Percentiles rank a stretch among this genome's conserved stretches.
Evolutionary conservation across 2,888 invertebrate genomes (phyloP).

Genomic region (Eilema griseolum): DNA sequence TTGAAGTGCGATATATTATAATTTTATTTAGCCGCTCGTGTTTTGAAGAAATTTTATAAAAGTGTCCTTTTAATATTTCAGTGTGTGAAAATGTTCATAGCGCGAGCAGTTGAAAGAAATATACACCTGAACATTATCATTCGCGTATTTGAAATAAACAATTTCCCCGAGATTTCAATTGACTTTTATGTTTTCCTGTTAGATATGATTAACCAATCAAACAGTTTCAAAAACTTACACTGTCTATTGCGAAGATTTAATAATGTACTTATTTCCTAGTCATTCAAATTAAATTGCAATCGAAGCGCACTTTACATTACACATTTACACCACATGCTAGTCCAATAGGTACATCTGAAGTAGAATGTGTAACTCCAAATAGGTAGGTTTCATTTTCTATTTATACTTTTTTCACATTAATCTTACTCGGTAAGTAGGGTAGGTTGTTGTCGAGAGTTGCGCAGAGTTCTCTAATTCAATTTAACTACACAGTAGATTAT

Average conservation of each 20-base stretch:
- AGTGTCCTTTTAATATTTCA: slow-evolving; percentile 10
- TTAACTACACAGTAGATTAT: neutral
- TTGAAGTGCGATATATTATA: neutral
- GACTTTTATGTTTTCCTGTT: neutral
- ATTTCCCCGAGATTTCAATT: neutral
- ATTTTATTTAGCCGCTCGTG: slow-evolving; percentile 7
- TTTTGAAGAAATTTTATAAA: slow-evolving; percentile 14
- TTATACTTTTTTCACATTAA: neutral
- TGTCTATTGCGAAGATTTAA: neutral
- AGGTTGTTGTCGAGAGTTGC: neutral
- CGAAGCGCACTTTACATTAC: neutral
- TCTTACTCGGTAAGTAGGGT: neutral
- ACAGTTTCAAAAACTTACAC: neutral
- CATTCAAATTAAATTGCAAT: neutral
- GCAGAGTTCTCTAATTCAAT: neutral
- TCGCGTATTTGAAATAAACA: neutral
- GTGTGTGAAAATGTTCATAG: slow-evolving; percentile 2
- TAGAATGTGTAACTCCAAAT: too few species aligned
- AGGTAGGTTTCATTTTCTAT: neutral
- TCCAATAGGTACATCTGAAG: too few species aligned
- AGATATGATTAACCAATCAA: too few species aligned
- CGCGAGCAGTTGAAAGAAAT: slow-evolving; percentile 8
- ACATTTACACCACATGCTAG: neutral
- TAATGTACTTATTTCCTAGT: neutral
- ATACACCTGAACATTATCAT: neutral